Conservation (phyloP, 2,888 invertebrate species). For the Drosophila imparisetae region DNA sequence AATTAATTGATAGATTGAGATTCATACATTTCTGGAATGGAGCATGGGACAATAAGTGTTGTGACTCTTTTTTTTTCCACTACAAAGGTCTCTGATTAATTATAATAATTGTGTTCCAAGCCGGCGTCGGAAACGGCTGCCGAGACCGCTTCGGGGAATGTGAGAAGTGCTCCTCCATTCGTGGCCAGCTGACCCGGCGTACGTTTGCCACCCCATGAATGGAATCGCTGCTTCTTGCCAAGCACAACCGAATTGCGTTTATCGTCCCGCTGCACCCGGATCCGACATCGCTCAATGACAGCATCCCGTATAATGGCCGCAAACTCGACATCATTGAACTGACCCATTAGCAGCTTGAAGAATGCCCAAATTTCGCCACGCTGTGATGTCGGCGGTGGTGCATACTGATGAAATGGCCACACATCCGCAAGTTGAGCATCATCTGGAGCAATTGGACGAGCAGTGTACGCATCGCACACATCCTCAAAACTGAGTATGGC, state of each 20-base stretch:
- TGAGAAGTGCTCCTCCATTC: constrained; percentile 16
- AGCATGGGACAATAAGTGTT: constrained; percentile 24
- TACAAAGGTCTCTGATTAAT: constrained; percentile 16
- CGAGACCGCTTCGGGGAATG: constrained; percentile 34
- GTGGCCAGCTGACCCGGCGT: constrained; percentile 42
- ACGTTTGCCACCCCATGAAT: constrained; percentile 85
- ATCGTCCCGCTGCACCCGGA: constrained; percentile 79
- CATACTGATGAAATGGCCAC: constrained; percentile 72
- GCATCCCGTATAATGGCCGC: constrained; percentile 79
- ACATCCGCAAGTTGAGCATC: constrained; percentile 36
- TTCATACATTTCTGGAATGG: constrained; percentile 67
- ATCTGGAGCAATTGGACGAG: constrained; percentile 46
- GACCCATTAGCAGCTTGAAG: constrained; percentile 82
- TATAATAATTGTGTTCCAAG: constrained; percentile 48
- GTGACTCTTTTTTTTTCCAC: background rate
- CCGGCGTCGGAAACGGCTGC: constrained; percentile 11
- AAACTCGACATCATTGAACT: constrained; percentile 83
- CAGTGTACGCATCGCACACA: constrained; percentile 82
- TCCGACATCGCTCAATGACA: constrained; percentile 81
- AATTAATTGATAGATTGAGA: constrained; percentile 52
- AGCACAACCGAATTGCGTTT: constrained; percentile 82
- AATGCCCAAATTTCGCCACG: constrained; percentile 82
- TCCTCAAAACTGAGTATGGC: constrained; percentile 83
- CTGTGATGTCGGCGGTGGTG: constrained; percentile 75
- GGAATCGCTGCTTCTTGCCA: constrained; percentile 84